A percentile compares a stretch with the other conserved stretches of the same genome.
phyloP scores from a whole-genome alignment of 1,140 invertebrate species.

The Ooceraea biroi region DNA sequence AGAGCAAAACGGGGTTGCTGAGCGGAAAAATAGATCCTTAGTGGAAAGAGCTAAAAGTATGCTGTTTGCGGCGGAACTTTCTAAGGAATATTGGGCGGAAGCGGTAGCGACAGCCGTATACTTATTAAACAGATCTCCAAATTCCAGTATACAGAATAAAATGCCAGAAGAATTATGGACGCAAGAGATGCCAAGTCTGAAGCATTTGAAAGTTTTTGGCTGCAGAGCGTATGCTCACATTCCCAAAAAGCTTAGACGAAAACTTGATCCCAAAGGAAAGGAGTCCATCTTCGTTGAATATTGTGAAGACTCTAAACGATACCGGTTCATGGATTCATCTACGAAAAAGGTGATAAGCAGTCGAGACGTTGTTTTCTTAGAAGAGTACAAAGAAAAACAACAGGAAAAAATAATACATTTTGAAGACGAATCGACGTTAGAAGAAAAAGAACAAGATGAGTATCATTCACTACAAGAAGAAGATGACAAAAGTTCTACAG shows the following conservation, averaged over 20 bases:
- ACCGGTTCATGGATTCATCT: not conserved
- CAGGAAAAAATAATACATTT: too few relatives aligned
- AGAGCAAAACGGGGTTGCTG: slow-evolving; percentile 82
- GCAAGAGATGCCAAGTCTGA: not conserved
- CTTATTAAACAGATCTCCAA: slow-evolving; percentile 16
- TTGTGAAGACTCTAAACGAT: not conserved
- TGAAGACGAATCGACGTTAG: too few relatives aligned
- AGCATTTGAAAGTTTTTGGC: not conserved
- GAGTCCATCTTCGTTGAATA: not conserved
- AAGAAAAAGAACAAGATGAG: not conserved
- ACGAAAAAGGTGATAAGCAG: not conserved
- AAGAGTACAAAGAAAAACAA: not conserved
- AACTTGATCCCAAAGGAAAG: not conserved
- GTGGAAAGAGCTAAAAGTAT: slow-evolving; percentile 76
- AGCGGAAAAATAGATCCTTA: slow-evolving; percentile 83
- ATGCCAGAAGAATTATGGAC: not conserved
- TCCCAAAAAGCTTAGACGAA: not conserved
- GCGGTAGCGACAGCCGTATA: slow-evolving; percentile 81
- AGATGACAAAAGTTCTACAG: too few relatives aligned
- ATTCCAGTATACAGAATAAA: not conserved
- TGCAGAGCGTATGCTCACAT: not conserved
- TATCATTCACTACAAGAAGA: too few relatives aligned
- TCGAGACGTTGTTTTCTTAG: not conserved
- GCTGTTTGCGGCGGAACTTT: slow-evolving; percentile 78
- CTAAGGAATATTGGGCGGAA: slow-evolving; percentile 86